phyloP scores from a whole-genome alignment of 2,113 vertebrate genomes.

The Donacobius atricapilla region DNA sequence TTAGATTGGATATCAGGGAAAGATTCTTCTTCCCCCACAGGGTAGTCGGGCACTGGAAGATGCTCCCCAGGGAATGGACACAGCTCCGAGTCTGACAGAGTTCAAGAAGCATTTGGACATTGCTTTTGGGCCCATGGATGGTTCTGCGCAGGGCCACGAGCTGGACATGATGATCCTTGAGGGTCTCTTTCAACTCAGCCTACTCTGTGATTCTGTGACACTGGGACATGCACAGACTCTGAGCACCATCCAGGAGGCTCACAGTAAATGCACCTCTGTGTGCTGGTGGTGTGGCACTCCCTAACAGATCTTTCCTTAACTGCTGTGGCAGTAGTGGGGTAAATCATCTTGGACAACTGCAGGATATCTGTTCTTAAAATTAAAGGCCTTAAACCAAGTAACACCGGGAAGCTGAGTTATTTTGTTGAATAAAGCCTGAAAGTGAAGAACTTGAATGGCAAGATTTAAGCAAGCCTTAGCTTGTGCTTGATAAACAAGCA shows the following conservation, averaged over 20 bases:
- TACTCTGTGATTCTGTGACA: background rate
- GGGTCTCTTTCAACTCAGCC: background rate
- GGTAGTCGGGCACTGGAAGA: no score
- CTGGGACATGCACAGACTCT: rapidly evolving
- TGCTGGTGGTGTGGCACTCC: background rate
- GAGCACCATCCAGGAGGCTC: rapidly evolving
- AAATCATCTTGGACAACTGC: background rate
- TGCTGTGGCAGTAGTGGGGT: background rate
- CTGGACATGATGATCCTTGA: background rate
- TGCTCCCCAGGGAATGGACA: background rate
- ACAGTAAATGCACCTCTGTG: background rate
- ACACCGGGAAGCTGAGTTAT: background rate
- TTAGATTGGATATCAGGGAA: rapidly evolving
- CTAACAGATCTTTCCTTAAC: background rate
- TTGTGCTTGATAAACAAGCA: slow-evolving; percentile 66
- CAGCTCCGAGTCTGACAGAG: background rate
- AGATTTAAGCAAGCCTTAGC: slow-evolving; percentile 70
- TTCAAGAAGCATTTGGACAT: background rate
- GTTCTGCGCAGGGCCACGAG: background rate
- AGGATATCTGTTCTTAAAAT: background rate
- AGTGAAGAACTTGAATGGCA: slow-evolving; percentile 60
- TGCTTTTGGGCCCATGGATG: background rate
- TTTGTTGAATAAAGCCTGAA: slow-evolving; percentile 57
- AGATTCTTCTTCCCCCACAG: background rate
- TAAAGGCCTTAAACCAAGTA: background rate